phyloP scores from a whole-genome alignment of 2,797 vertebrate genomes.

The Tarsius wallacei region DNA sequence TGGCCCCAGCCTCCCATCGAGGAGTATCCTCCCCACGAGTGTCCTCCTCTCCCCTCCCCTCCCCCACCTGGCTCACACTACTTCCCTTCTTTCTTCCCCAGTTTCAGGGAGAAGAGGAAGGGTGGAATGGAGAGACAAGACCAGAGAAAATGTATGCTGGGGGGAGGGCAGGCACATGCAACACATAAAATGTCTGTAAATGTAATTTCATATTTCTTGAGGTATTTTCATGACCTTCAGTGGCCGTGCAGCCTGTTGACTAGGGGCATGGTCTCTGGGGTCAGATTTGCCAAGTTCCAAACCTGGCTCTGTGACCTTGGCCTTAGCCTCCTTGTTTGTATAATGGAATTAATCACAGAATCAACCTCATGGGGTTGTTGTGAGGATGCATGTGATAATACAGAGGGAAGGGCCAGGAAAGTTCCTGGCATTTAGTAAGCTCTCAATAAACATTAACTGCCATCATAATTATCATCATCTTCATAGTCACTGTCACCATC shows the following conservation, averaged over 20 bases:
- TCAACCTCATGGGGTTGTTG: neutral
- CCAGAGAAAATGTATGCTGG: neutral
- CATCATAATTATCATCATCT: fast-evolving
- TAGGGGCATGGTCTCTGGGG: neutral
- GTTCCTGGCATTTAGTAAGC: neutral
- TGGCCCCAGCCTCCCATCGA: neutral
- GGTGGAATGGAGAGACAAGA: neutral
- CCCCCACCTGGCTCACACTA: neutral
- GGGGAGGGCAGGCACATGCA: fast-evolving
- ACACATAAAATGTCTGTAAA: neutral
- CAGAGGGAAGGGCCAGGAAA: neutral
- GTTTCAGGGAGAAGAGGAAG: neutral
- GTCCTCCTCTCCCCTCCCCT: neutral
- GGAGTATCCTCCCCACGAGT: neutral
- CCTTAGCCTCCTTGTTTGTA: neutral
- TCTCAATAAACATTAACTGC: neutral
- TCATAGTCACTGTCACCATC: no score
- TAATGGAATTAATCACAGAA: neutral
- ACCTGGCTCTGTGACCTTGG: neutral
- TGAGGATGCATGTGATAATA: neutral
- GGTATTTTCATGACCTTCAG: neutral
- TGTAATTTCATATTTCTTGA: neutral
- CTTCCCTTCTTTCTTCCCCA: neutral
- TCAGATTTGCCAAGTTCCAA: neutral
- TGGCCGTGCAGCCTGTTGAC: neutral